Base-by-base conservation (phyloP, 2,113 vertebrate genomes). In the Crotalus horridus region DNA sequence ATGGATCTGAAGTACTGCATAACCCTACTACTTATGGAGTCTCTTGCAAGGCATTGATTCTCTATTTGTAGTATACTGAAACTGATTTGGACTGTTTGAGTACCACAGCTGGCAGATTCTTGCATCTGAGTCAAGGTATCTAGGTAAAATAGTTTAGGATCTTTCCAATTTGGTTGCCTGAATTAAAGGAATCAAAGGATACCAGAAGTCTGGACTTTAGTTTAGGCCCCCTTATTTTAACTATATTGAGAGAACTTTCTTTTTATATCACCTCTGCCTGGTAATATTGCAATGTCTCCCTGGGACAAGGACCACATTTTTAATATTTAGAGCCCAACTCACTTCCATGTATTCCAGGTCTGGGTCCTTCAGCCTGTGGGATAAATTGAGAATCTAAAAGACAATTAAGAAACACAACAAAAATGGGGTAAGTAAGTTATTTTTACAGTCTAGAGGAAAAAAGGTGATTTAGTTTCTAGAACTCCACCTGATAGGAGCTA, bases 331-430 rank as follows among this genome's bases (percentile, higher is more conserved):
- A 29, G 6, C 12, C 6, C 17, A 13, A 64, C 94, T 95, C 29
- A 97, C 97, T 94, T 97, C 97, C 93, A 97, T 94, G 33, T 96
- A 94, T n/a, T 97, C 96, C 92, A 97, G n/a, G 29, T 97, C 97
- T 12, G 95, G 91, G 4, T 97, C 96, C 88, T 96, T 96, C 91
- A 96, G 91, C 17, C 93, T 95, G 89, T 91, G 94, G n/a, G 89
- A 94, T 39, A 96, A 90, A 17, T 93, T 96, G 74, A 97, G 93
- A 91, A 97, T 97, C 97, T 97, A 88, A 48, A 94, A 95, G 3
- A 91, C 91, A 94, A 69, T 58, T 91, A 43, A 56, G 69, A 46
- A 33, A 8, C 6, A 90, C 48, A 55, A 23, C 21, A 29, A 23
- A 9, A 1, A 6, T 43, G 15, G 64, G 0, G 1, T n/a, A 20